Percentiles rank a stretch among this genome's conserved stretches.
Conservation (phyloP, 2,113 vertebrate species). For the Cyphomyrus discorhynchus region DNA sequence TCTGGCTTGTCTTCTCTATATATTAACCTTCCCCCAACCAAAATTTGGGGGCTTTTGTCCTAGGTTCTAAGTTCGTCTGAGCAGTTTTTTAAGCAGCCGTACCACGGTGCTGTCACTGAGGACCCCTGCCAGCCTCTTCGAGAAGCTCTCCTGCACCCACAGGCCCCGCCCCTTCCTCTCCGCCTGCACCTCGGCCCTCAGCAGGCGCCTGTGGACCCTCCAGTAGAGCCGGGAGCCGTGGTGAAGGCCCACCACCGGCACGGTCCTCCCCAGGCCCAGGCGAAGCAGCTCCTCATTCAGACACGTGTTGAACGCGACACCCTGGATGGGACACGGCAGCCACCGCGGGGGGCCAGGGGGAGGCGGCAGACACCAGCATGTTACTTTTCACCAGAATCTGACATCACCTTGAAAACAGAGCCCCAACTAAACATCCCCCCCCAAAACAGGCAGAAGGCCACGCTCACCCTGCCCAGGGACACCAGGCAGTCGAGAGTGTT, state of each 20-base stretch:
- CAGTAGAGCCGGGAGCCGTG: constrained; percentile 67
- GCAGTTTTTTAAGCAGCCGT: constrained; percentile 56
- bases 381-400: neutral
- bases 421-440: neutral
- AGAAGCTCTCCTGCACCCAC: constrained; percentile 72
- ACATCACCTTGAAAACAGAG: neutral
- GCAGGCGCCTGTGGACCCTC: constrained; percentile 75
- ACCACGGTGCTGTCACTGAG: constrained; percentile 50
- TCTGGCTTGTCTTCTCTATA: neutral
- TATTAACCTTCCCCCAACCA: neutral
- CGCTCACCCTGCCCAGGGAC: constrained; percentile 68
- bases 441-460: neutral
- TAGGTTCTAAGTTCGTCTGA: constrained; percentile 34
- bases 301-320: constrained; percentile 59
- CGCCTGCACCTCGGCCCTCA: constrained; percentile 77
- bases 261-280: constrained; percentile 72
- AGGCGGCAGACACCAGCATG: neutral
- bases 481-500: constrained; percentile 73
- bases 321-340: constrained; percentile 49
- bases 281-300: constrained; percentile 80
- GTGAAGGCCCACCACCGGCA: constrained; percentile 60
- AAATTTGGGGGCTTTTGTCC: neutral
- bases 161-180: constrained; percentile 73
- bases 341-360: neutral
- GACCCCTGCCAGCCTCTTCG: constrained; percentile 47